Evolutionary conservation across 2,113 vertebrate genomes (phyloP).

Genomic region (Ariopsis seemanni): DNA sequence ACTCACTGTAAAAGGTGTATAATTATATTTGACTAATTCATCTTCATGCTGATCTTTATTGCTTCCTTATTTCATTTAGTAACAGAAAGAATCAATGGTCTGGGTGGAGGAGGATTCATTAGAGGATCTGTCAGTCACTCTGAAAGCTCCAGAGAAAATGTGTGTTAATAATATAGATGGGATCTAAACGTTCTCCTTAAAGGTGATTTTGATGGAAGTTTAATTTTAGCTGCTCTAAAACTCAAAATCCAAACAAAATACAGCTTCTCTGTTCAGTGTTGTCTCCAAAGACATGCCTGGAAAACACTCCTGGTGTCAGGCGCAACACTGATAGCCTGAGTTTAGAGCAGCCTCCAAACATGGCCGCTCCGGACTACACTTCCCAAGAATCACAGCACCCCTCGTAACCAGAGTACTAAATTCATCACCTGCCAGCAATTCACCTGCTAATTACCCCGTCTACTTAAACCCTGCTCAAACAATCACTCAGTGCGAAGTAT

Average conservation of each 20-base stretch:
- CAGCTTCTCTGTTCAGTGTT: background rate
- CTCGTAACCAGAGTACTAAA: no score
- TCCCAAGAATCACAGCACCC: no score
- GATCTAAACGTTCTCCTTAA: background rate
- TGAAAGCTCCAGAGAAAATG: background rate
- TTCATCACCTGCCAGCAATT: no score
- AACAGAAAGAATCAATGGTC: background rate
- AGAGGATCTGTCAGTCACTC: background rate
- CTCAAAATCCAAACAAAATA: background rate
- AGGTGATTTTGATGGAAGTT: background rate
- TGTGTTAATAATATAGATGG: background rate
- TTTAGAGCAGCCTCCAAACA: no score
- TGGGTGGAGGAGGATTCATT: background rate
- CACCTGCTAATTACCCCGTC: no score
- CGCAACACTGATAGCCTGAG: no score
- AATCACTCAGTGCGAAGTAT: no score
- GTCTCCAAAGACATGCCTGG: background rate
- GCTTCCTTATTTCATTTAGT: conserved; percentile 14
- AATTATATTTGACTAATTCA: conserved; percentile 11
- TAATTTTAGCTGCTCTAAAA: background rate
- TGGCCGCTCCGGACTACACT: no score
- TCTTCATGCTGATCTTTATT: conserved; percentile 2
- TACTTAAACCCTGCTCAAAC: no score
- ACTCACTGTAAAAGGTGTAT: background rate
- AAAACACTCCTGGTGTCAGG: background rate